Percentiles rank a stretch among this genome's conserved stretches.
These are phyloP conservation scores for Mobula hypostoma DNA, from an alignment of 2,113 vertebrate species.

Conservation along the genomic window DNA sequence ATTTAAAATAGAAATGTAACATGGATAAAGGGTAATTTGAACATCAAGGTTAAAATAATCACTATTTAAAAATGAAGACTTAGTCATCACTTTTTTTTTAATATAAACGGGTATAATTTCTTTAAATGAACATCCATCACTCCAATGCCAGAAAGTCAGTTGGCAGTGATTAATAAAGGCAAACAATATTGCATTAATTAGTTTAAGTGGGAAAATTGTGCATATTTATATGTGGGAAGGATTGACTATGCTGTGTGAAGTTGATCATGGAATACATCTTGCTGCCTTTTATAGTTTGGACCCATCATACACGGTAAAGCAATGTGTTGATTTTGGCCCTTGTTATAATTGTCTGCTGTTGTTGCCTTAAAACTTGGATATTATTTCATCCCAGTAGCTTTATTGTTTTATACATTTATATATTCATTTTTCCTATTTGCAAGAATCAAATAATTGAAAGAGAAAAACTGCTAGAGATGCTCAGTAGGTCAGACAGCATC, in stretches of 20 bases:
- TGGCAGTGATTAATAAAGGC: neutral
- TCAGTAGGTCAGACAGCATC: too few relatives aligned
- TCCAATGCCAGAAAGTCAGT: neutral
- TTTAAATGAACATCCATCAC: neutral
- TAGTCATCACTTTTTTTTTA: neutral
- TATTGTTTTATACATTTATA: neutral
- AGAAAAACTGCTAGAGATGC: too few relatives aligned
- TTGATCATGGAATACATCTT: neutral
- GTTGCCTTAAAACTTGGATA: slow-evolving; percentile 23
- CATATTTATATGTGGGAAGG: neutral
- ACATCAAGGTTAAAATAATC: neutral
- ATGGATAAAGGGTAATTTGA: neutral
- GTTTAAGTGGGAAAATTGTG: neutral
- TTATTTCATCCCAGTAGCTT: neutral
- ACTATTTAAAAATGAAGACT: neutral
- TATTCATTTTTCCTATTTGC: neutral
- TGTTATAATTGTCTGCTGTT: neutral
- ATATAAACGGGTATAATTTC: neutral
- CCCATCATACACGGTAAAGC: neutral
- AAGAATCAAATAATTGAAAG: neutral
- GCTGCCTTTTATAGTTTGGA: neutral
- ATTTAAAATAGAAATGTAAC: neutral
- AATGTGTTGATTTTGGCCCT: neutral
- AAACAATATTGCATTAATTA: neutral
- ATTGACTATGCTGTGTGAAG: neutral